These are phyloP conservation scores for Acanthoscelides obtectus DNA, from an alignment of 2,888 invertebrate genomes.

Conservation along the genomic window DNA sequence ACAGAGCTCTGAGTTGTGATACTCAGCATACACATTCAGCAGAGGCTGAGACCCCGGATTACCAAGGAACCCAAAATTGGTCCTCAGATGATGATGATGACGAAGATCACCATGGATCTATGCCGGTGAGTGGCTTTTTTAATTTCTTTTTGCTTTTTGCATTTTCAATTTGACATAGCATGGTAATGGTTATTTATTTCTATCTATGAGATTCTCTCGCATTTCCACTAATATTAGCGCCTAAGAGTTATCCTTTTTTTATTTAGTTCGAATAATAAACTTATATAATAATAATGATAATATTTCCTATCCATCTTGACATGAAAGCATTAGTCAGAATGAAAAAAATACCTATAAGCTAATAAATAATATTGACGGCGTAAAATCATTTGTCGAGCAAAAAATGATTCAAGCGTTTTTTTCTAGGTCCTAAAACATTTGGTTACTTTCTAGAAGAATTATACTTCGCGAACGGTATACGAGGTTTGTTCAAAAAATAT, in stretches of 20 bases:
- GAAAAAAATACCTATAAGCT: too few species aligned
- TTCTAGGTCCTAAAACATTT: too few species aligned
- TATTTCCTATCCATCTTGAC: too few species aligned
- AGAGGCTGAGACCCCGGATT: constrained; percentile 41
- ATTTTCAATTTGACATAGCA: not conserved
- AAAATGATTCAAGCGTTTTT: too few species aligned
- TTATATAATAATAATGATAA: too few species aligned
- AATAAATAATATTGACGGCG: too few species aligned
- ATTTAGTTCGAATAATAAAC: too few species aligned
- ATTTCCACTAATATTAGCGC: not conserved
- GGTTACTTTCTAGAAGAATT: too few species aligned
- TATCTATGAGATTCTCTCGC: not conserved
- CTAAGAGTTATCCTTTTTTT: not conserved
- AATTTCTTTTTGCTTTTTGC: not conserved
- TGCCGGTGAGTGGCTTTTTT: constrained; percentile 27
- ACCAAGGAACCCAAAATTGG: constrained; percentile 78
- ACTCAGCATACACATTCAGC: constrained; percentile 37
- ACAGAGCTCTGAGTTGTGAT: constrained; percentile 44
- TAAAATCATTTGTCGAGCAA: too few species aligned
- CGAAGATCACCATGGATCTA: constrained; percentile 54
- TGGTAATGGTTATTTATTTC: not conserved
- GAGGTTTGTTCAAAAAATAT: too few species aligned
- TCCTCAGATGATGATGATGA: constrained; percentile 90
- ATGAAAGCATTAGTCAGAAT: too few species aligned
- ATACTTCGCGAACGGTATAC: too few species aligned